Base-by-base conservation (phyloP, 2,113 vertebrate species). In the Prionailurus bengalensis region DNA sequence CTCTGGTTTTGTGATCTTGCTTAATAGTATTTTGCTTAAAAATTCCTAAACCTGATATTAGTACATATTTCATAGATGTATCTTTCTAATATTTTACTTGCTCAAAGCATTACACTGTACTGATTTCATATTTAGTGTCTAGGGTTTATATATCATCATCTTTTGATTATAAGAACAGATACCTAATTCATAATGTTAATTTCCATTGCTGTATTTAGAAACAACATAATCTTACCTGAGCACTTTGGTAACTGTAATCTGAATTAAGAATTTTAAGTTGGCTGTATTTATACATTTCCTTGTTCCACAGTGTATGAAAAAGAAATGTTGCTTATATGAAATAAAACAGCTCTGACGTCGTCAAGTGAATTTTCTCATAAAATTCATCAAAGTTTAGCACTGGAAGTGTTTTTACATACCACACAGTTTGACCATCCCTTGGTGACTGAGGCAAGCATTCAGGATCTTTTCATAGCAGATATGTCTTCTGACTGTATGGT, bases 11-110 rank as follows among this genome's bases (percentile, higher is more conserved):
- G 7, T 86, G 21, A 12, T 33, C 15, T 91, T 89, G 36, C 15
- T 82, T 89, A 63, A 73, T 70, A 68, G 21, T 83, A 74, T 63
- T 87, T 95, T 79, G 61, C 29, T 51, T 92, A 10, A 89, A 96
- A 83, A 53, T 45, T 48, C 42, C 42, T 79, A 48, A 73, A 74
- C 16, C 42, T 86, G 25, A 81, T 58, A 19, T 27, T 58, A 66
- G 25, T 45, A 33, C 10, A 27, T 85, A 87, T 94, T 55, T 91
- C 33, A n/a, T 58, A 36, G 25, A 42, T 1, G 31, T 68, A 17
- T 13, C 78, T 87, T 88, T 61, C 36, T 89, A 45, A 39, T 85
- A 45, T 80, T 94, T 71, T 36, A 78, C n/a, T 90, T 91, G 45
- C 29, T 92, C n/a, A 74, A 94, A 85, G 7, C 3, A 21, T 74